These are phyloP conservation scores for Oxytorus armatus DNA, from an alignment of 2,888 invertebrate species.

Conservation along the genomic window DNA sequence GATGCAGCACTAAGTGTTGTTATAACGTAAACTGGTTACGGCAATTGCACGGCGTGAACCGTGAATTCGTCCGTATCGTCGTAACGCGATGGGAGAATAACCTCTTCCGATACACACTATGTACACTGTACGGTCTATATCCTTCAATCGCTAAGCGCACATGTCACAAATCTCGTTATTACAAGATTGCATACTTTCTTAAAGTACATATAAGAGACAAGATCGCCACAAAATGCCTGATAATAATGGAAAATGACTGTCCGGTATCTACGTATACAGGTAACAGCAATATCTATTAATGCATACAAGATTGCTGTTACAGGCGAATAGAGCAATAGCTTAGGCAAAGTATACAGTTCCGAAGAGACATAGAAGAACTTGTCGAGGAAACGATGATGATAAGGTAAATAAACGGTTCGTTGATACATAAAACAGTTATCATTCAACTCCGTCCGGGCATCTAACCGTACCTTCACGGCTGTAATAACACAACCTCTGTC, in stretches of 20 bases:
- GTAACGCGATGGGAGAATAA: constrained; percentile 43
- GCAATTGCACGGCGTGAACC: constrained; percentile 41
- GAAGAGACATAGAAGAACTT: constrained; percentile 2
- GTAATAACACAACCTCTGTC: background rate
- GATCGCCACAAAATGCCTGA: constrained; percentile 9
- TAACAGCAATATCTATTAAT: background rate
- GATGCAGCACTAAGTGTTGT: background rate
- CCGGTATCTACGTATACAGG: no score
- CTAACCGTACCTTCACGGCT: background rate
- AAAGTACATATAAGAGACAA: constrained; percentile 23
- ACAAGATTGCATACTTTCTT: constrained; percentile 35
- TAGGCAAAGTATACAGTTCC: background rate
- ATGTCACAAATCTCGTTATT: constrained; percentile 25
- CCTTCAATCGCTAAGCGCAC: constrained; percentile 35
- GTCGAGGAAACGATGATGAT: constrained; percentile 6
- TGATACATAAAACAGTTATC: background rate
- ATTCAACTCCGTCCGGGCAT: background rate
- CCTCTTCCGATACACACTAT: constrained; percentile 34
- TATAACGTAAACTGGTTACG: constrained; percentile 45
- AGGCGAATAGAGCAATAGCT: constrained; percentile 15
- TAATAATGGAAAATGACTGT: constrained; percentile 36
- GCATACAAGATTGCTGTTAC: constrained; percentile 1
- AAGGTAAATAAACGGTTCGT: constrained; percentile 7
- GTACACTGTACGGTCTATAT: constrained; percentile 51
- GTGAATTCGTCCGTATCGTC: constrained; percentile 49